phyloP scores from a whole-genome alignment of 2,797 vertebrate species.

The Craterocephalus amniculus region DNA sequence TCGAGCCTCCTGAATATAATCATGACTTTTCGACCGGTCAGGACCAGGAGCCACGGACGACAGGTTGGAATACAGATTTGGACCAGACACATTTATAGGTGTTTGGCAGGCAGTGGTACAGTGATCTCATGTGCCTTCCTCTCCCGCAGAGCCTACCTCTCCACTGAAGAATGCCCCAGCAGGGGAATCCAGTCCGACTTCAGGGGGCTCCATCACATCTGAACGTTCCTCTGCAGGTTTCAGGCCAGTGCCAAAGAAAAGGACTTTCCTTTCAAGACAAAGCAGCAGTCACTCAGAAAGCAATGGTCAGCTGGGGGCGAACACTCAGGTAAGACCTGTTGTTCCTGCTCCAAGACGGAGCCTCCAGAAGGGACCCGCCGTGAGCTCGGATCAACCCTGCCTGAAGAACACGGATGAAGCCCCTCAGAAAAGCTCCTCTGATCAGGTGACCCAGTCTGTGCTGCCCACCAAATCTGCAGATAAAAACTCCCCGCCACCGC shows the following conservation, averaged over 20 bases:
- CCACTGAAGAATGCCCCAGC: constrained; percentile 65
- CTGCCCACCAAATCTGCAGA: constrained; percentile 24
- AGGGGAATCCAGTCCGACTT: constrained; percentile 60
- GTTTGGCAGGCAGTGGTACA: background rate
- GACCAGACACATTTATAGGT: constrained; percentile 6
- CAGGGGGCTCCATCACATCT: constrained; percentile 58
- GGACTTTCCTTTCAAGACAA: constrained; percentile 83
- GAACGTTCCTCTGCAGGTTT: constrained; percentile 67
- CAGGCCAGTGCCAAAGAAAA: constrained; percentile 89
- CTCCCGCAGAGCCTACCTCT: constrained; percentile 70
- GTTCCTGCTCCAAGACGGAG: constrained; percentile 78
- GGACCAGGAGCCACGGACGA: constrained; percentile 41
- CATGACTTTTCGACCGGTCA: constrained; percentile 27
- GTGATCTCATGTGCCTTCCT: constrained; percentile 40
- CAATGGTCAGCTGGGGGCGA: constrained; percentile 32
- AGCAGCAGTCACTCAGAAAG: constrained; percentile 67
- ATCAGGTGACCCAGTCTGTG: constrained; percentile 8
- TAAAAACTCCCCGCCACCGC: constrained; percentile 33
- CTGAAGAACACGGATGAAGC: constrained; percentile 51
- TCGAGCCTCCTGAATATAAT: constrained; percentile 65
- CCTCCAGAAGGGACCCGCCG: constrained; percentile 84
- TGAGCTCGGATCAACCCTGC: constrained; percentile 86
- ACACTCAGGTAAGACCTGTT: constrained; percentile 47
- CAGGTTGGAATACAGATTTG: constrained; percentile 50
- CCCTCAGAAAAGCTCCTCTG: constrained; percentile 35